A percentile compares a stretch with the other conserved stretches of the same genome.
These are phyloP conservation scores for Triplophysa tibetana DNA, from an alignment of 2,113 vertebrate genomes.

Conservation along the genomic window DNA sequence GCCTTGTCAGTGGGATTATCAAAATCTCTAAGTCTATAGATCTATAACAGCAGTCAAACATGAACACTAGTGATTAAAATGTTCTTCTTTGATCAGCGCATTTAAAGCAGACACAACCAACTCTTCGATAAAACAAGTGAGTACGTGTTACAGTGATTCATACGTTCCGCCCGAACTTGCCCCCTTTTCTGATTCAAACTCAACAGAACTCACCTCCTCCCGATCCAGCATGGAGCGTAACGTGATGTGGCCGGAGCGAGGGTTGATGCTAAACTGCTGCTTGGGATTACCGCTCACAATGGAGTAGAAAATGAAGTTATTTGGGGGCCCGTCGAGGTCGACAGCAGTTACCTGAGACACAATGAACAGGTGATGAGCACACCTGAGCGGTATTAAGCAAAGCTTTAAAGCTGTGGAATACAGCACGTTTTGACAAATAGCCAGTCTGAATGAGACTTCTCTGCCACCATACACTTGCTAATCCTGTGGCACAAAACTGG, in stretches of 20 bases:
- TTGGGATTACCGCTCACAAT: conserved; percentile 82
- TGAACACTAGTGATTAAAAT: background rate
- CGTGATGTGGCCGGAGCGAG: conserved; percentile 81
- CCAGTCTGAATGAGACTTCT: background rate
- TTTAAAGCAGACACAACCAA: conserved; percentile 15
- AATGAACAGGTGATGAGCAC: background rate
- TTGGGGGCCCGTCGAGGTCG: conserved; percentile 85
- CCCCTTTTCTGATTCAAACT: background rate
- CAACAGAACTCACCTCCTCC: conserved; percentile 81
- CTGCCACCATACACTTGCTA: background rate
- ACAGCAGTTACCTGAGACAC: conserved; percentile 81
- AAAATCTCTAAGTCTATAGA: background rate
- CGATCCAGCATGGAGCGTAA: conserved; percentile 84
- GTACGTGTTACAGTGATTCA: background rate
- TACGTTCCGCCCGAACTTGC: background rate
- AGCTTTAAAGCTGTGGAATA: conserved; percentile 28
- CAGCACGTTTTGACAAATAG: background rate
- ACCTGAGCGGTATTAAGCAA: background rate
- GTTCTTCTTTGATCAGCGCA: conserved; percentile 15
- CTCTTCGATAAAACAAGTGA: conserved; percentile 9
- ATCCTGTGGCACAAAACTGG: background rate
- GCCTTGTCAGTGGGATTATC: conserved; percentile 20
- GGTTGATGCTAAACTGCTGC: conserved; percentile 85
- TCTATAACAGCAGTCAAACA: conserved; percentile 12
- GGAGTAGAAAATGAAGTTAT: conserved; percentile 86